Evolutionary conservation across 2,797 vertebrate genomes (phyloP).

Genomic region (Falco novaeseelandiae): DNA sequence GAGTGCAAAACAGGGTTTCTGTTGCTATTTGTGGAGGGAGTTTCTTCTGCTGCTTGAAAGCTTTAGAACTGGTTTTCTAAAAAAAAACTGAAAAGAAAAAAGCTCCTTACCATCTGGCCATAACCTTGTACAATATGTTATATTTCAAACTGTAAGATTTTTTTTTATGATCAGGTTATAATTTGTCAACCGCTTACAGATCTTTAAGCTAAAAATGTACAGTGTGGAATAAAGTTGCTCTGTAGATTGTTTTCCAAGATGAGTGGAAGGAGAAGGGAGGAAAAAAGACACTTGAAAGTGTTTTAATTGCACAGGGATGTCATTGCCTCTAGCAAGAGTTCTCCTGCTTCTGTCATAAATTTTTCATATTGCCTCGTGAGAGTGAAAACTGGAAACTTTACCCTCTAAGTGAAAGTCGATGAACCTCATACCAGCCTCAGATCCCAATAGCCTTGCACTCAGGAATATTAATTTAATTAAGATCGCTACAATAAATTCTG

Average conservation of each 20-base stretch:
- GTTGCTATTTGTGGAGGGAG: background rate
- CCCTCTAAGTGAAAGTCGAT: slow-evolving; percentile 70
- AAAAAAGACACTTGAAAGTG: slow-evolving; percentile 65
- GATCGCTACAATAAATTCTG: slow-evolving; percentile 68
- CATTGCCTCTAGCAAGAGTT: slow-evolving; percentile 61
- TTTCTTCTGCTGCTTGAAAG: slow-evolving; percentile 27
- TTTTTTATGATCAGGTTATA: slow-evolving; percentile 49
- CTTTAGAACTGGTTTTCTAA: background rate
- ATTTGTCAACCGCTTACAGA: slow-evolving; percentile 49
- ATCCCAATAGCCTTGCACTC: slow-evolving; percentile 61
- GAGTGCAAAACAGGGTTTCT: background rate
- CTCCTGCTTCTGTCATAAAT: slow-evolving; percentile 69
- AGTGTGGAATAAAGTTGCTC: slow-evolving; percentile 6
- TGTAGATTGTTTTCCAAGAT: slow-evolving; percentile 39
- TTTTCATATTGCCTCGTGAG: slow-evolving; percentile 73
- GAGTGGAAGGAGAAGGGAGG: background rate
- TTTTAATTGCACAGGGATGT: slow-evolving; percentile 73
- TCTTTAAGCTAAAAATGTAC: slow-evolving; percentile 42
- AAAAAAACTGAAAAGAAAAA: background rate
- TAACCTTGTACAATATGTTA: slow-evolving; percentile 65
- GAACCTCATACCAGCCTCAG: slow-evolving; percentile 59
- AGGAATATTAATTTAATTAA: slow-evolving; percentile 79
- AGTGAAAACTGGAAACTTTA: slow-evolving; percentile 66
- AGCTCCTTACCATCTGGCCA: slow-evolving; percentile 40
- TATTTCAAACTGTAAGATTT: slow-evolving; percentile 46